Evolutionary conservation across 2,113 vertebrate genomes (phyloP), one percentile per base, ranked within the genome.

Genomic region (Platanista minor): DNA sequence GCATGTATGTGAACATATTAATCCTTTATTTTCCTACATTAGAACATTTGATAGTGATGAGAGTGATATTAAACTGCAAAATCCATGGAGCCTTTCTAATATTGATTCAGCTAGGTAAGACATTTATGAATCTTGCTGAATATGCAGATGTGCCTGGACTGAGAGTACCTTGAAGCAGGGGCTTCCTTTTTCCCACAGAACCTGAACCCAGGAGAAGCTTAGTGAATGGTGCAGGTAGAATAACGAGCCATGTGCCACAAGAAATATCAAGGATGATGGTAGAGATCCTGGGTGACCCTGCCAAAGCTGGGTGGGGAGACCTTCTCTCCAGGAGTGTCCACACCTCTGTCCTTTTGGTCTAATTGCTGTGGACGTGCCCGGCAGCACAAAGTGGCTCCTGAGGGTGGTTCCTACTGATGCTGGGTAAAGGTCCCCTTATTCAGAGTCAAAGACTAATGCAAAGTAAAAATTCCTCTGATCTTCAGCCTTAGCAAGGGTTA

Each of bases 321-420:
- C 27, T 15, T 94, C 75, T 62, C 66, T 95, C 91, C 49, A 88
- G 91, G 59, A 87, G 57, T 54, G 75, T 91, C 12, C 93, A 95
- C 54, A 94, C 94, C 97, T 96, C 95, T 94, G 97, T 93, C 96
- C 95, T 95, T 96, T 87, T 59, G 87, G 62, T 95, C 86, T 97
- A 81, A 97, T 95, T 93, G 95, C 98, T 87, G 97, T 92, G 89
- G 97, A 98, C 97, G 97, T 98, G 98, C 94, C 87, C n/a, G 93
- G 78, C 21, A 10, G 95, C 97, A 97, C 95, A 78, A 59, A 90
- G 80, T 39, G 78, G 95, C 91, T 97, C 69, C 31, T 11, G 46
- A 96, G 95, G 97, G 97, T 94, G 97, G 97, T 85, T 97, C 94
- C 87, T 87, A 80, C 66, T 33, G 54, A 59, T 69, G 71, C 97